phyloP scores from a whole-genome alignment of 1,140 invertebrate genomes.

The Drosophila parvula region DNA sequence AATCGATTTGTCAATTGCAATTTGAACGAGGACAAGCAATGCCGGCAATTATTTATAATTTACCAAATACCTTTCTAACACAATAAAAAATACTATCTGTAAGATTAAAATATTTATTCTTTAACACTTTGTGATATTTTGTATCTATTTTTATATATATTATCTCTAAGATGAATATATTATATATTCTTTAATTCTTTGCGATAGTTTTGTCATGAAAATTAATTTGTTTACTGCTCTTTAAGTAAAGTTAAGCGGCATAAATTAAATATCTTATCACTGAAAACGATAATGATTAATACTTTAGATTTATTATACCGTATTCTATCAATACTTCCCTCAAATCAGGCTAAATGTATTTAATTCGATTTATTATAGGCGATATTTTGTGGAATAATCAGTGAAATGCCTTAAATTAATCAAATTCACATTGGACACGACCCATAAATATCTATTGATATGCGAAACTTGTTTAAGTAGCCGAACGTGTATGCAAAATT shows the following conservation, averaged over 20 bases:
- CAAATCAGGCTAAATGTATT: neutral
- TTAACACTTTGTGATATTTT: neutral
- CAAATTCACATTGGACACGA: conserved; percentile 32
- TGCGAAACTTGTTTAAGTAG: conserved; percentile 36
- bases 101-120: neutral
- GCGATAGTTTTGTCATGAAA: neutral
- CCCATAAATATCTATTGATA: conserved; percentile 18
- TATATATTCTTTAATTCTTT: neutral
- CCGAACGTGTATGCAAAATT: conserved; percentile 35
- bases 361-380: conserved; percentile 1
- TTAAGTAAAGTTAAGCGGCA: neutral
- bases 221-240: neutral
- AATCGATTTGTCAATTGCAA: conserved; percentile 9
- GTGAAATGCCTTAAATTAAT: conserved; percentile 24
- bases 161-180: neutral
- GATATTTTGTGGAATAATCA: neutral
- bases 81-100: neutral
- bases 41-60: conserved; percentile 10
- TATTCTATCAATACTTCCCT: neutral
- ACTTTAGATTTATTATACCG: neutral
- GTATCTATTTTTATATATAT: neutral
- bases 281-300: neutral
- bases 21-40: neutral
- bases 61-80: neutral
- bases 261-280: neutral